A percentile compares a stretch with the other conserved stretches of the same genome.
Evolutionary conservation across 2,113 vertebrate species (phyloP).

Genomic region (Athene cunicularia): DNA sequence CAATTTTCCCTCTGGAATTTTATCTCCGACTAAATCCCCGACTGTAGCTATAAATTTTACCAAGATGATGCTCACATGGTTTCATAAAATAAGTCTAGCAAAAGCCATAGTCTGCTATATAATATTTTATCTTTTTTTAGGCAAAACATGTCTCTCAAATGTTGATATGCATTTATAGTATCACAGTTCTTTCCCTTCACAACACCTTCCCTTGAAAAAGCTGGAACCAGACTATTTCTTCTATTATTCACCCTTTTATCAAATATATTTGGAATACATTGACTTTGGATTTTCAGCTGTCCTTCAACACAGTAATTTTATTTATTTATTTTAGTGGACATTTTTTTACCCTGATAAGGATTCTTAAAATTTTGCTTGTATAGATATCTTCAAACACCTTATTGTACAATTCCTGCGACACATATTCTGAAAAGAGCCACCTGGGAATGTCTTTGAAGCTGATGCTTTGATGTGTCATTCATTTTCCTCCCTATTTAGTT

Average conservation of each 20-base stretch:
- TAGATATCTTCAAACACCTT: background rate
- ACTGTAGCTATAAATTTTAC: background rate
- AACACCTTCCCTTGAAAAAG: background rate
- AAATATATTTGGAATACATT: background rate
- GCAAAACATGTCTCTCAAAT: background rate
- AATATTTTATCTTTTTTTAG: background rate
- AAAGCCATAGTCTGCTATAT: accelerated
- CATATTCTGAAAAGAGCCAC: background rate
- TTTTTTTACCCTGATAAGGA: background rate
- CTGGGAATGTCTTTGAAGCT: conserved; percentile 31
- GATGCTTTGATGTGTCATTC: conserved; percentile 36
- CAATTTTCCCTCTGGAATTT: background rate
- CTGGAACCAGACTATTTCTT: background rate
- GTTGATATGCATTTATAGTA: background rate
- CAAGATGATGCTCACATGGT: accelerated
- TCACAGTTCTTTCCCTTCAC: background rate
- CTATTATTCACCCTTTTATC: background rate
- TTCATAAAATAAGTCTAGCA: background rate
- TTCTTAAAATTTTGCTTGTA: background rate
- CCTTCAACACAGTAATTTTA: background rate
- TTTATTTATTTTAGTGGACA: background rate
- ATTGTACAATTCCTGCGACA: background rate
- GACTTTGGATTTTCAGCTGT: background rate
- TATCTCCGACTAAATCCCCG: background rate
- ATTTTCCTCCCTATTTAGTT: conserved; percentile 5